Conservation (phyloP, 1,140 invertebrate species). For the Aricia agestis region DNA sequence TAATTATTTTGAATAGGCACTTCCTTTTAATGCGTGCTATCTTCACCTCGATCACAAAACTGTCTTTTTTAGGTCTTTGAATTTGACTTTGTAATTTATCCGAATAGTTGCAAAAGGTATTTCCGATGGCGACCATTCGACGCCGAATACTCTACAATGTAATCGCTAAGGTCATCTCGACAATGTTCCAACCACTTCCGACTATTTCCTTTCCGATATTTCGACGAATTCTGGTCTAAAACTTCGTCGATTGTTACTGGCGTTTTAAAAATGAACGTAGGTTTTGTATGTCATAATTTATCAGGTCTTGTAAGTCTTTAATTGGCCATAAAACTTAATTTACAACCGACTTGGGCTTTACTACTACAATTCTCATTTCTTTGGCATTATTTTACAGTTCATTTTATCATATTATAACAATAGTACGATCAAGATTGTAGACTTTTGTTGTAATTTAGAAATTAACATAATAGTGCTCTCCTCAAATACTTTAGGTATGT, state of each 20-base stretch:
- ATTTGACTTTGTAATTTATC: background rate
- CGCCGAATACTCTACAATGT: background rate
- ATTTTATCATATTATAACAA: too few species aligned
- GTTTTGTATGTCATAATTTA: background rate
- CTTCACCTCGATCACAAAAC: background rate
- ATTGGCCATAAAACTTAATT: background rate
- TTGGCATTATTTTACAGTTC: too few species aligned
- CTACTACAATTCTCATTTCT: background rate
- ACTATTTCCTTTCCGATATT: conserved; percentile 7
- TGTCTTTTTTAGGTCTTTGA: background rate
- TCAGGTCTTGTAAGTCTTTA: background rate
- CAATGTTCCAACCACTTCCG: conserved; percentile 6
- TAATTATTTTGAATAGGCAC: too few species aligned
- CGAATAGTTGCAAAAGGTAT: background rate
- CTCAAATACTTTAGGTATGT: too few species aligned
- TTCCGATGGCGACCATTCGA: background rate
- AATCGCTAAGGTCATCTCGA: conserved; percentile 7
- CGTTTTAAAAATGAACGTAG: background rate
- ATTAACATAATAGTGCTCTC: too few species aligned
- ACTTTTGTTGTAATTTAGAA: too few species aligned
- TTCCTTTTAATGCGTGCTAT: background rate
- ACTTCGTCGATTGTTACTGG: background rate
- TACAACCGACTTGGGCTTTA: background rate
- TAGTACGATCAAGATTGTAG: too few species aligned
- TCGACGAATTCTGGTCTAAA: background rate